Evolutionary conservation across 2,113 vertebrate species (phyloP).

Genomic region (Bos taurus): DNA sequence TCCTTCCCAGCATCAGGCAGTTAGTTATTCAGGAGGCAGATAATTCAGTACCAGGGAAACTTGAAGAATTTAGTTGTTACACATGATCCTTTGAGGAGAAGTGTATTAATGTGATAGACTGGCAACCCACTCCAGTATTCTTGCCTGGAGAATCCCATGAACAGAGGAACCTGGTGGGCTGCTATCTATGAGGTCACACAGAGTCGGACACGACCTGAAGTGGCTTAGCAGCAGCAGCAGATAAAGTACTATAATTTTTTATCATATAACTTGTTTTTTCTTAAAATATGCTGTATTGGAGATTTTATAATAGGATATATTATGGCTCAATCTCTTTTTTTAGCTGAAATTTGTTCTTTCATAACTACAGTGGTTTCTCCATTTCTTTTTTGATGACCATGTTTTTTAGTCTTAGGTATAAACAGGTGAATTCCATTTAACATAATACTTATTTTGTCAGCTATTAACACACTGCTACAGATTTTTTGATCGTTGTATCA

Average conservation of each 20-base stretch:
- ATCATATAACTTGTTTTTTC: background rate
- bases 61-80: background rate
- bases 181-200: background rate
- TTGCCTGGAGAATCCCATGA: too few relatives aligned
- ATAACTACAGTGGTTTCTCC: background rate
- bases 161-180: background rate
- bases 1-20: too few relatives aligned
- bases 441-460: background rate
- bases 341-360: background rate
- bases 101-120: background rate
- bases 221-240: background rate
- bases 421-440: background rate
- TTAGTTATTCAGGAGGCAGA: background rate
- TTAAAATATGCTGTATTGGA: background rate
- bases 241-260: background rate
- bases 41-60: background rate
- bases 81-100: background rate
- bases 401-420: background rate
- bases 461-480: background rate
- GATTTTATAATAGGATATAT: background rate
- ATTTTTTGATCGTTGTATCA: background rate
- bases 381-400: background rate
- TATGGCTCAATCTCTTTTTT: background rate
- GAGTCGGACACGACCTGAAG: rapidly evolving
- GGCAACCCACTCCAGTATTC: too few relatives aligned